Evolutionary conservation across 1,140 invertebrate species (phyloP).

Genomic region (Drosophila sechellia): DNA sequence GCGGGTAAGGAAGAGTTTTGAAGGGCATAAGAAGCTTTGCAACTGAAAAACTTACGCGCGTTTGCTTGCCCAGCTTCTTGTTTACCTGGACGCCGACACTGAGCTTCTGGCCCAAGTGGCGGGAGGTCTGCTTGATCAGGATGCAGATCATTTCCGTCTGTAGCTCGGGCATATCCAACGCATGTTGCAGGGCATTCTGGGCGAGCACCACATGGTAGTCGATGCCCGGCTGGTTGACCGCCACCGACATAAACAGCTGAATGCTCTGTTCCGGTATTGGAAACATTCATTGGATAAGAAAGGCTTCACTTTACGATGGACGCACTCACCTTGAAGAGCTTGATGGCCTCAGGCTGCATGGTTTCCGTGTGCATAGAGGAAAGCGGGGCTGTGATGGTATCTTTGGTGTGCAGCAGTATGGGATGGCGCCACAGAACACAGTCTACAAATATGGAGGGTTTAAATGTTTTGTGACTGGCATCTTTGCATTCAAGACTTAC

Average conservation of each 20-base stretch:
- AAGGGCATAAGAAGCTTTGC: conserved; percentile 75
- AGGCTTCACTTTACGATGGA: background rate
- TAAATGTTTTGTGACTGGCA: background rate
- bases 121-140: conserved; percentile 96
- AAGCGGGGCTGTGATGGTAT: conserved; percentile 92
- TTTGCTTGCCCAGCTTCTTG: conserved; percentile 85
- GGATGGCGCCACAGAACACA: conserved; percentile 98
- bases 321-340: conserved; percentile 94
- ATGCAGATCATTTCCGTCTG: conserved; percentile 96
- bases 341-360: conserved; percentile 95
- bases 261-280: conserved; percentile 89
- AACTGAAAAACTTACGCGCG: conserved; percentile 89
- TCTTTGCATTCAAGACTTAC: conserved; percentile 84
- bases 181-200: conserved; percentile 96
- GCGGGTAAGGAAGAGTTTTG: background rate
- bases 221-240: conserved; percentile 96
- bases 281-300: background rate
- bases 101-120: conserved; percentile 92
- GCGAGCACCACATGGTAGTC: conserved; percentile 98
- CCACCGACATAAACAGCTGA: conserved; percentile 97
- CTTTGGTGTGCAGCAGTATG: conserved; percentile 94
- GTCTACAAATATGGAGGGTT: conserved; percentile 85
- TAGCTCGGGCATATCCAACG: conserved; percentile 94
- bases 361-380: conserved; percentile 94
- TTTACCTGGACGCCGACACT: conserved; percentile 94